Evolutionary conservation across 2,888 invertebrate genomes (phyloP), one percentile per base, ranked within the genome.

Genomic region (Acleris literana): DNA sequence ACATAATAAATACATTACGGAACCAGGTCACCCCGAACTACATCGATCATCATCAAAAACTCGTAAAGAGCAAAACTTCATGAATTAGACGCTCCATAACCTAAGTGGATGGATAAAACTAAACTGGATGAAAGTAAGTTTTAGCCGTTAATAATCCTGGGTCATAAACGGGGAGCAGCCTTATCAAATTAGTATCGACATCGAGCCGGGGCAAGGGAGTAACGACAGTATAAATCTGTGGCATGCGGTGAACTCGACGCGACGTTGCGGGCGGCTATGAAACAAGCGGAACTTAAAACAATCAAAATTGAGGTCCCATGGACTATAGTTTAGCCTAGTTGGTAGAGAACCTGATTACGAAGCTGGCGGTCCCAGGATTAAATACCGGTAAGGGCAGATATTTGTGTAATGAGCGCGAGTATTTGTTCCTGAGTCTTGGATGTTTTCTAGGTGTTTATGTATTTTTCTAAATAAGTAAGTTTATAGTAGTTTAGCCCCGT

Each of bases 201-300:
- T 56, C 48, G 46, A 52, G 49, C 55, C 60, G 63, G 63, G 54
- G 71, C 62, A 17, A 16, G 69, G 71, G 69, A 70, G 71, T 70
- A 68, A 69, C 72, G 70, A 70, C 71, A 72, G 72, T 73, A 71
- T 74, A 79, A 80, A 81, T 79, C 78, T 75, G 66, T 63, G 58
- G 71, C 70, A 70, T 72, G 74, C 65, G 68, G 68, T 49, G 64
- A 70, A 75, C 70, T 74, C 69, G 71, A 79, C 76, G 78, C 78
- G 78, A 76, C 72, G 72, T 71, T 71, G 69, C 64, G 56, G 18
- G 18, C 18, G 57, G 68, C 63, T 33, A 68, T 52, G 22, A 66
- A 63, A 11, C 11, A 6, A 17, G 66, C 63, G 63, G 44, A 13
- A 29, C 6, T 17, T 2, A 46, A 46, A 46, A 46, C 46, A 7